phyloP scores from a whole-genome alignment of 2,797 vertebrate species.

The Lophotriccus pileatus region DNA sequence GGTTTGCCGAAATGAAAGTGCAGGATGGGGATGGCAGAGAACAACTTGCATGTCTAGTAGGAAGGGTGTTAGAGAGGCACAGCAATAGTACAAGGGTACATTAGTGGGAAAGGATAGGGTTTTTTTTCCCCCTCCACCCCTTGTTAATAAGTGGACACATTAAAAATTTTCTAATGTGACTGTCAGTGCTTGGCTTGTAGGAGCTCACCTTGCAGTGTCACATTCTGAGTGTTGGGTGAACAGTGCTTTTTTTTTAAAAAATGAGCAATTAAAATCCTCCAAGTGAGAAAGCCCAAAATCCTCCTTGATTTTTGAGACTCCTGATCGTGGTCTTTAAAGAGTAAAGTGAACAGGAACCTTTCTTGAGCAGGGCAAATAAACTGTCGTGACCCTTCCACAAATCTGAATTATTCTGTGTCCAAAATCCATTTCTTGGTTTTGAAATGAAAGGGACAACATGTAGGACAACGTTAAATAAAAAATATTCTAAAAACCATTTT shows the following conservation, averaged over 20 bases:
- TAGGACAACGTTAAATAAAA: background rate
- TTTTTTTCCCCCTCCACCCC: background rate
- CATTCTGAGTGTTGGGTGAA: background rate
- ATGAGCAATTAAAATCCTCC: background rate
- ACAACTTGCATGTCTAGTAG: background rate
- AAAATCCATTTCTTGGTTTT: background rate
- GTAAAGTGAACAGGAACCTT: background rate
- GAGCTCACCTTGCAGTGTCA: background rate
- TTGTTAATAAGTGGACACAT: background rate
- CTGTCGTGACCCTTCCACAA: background rate
- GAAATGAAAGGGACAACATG: background rate
- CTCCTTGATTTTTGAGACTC: background rate
- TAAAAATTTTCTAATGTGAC: background rate
- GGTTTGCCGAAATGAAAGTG: background rate
- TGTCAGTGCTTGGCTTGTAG: background rate
- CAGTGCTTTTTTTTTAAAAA: background rate
- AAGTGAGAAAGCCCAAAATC: background rate
- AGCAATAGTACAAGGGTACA: accelerated
- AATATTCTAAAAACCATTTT: background rate
- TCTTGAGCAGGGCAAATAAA: background rate
- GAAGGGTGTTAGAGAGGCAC: background rate
- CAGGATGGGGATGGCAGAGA: background rate
- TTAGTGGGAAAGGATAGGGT: background rate
- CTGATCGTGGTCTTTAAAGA: background rate
- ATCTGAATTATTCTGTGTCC: background rate